These are phyloP conservation scores for Paedocypris sp. DNA, from an alignment of 2,113 vertebrate species.

Conservation along the genomic window DNA sequence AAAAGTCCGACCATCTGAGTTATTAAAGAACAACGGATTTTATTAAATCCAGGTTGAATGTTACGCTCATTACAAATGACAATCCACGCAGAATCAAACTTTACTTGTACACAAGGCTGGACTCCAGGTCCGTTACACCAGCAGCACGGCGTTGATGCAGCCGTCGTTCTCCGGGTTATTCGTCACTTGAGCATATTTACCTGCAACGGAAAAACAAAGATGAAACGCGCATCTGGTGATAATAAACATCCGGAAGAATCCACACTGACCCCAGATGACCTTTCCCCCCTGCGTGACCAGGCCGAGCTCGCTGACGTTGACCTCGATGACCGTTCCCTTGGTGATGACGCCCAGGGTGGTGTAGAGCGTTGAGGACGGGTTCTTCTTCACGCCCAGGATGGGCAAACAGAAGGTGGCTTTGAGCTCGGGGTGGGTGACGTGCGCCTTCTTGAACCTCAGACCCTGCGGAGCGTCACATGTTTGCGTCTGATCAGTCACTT, in stretches of 20 bases:
- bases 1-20: too few species aligned
- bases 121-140: constrained; percentile 64
- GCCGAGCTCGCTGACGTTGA: constrained; percentile 92
- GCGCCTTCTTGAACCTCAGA: constrained; percentile 92
- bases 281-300: constrained; percentile 96
- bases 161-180: constrained; percentile 98
- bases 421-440: constrained; percentile 93
- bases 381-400: constrained; percentile 96
- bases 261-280: constrained; percentile 93
- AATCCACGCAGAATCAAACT: too few species aligned
- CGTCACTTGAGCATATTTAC: constrained; percentile 96
- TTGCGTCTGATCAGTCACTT: too few species aligned
- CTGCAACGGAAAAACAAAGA: constrained; percentile 48
- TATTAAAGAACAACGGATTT: too few species aligned
- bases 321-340: constrained; percentile 89
- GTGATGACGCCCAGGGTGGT: constrained; percentile 94
- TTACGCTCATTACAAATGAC: too few species aligned
- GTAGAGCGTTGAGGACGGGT: constrained; percentile 90
- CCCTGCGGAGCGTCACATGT: too few species aligned
- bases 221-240: too few species aligned
- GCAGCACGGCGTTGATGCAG: constrained; percentile 88
- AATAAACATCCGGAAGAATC: too few species aligned
- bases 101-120: too few species aligned
- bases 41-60: too few species aligned
- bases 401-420: constrained; percentile 96